Conservation (phyloP, 2,797 vertebrate species). For the Varecia variegata region DNA sequence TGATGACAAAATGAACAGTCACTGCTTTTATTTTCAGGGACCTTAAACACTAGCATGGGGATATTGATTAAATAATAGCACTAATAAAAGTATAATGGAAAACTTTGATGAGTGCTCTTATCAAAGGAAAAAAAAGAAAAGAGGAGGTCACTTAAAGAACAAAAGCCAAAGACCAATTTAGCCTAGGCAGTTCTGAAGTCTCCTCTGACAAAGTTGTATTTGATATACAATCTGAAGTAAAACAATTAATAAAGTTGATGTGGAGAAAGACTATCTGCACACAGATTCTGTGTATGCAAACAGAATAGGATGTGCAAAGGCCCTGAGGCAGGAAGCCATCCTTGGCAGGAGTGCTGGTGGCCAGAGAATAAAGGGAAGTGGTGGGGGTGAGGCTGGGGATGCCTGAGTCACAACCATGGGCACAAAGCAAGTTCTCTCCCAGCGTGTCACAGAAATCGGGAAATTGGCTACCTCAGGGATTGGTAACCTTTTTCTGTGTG, state of each 20-base stretch:
- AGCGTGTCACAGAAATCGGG: background rate
- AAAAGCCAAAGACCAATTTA: background rate
- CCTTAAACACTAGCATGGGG: background rate
- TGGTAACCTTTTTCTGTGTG: too few species aligned
- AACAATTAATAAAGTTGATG: background rate
- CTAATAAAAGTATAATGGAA: background rate
- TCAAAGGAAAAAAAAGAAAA: background rate
- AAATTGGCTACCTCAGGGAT: background rate
- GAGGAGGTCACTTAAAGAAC: background rate
- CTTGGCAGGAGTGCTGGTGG: background rate
- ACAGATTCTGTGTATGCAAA: too few species aligned
- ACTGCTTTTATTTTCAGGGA: background rate
- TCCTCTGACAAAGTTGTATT: background rate
- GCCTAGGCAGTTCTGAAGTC: background rate
- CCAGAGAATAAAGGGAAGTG: background rate
- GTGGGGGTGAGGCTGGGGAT: background rate
- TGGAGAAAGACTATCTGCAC: background rate
- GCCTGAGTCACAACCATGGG: background rate
- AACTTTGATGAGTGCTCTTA: too few species aligned
- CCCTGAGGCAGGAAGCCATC: background rate
- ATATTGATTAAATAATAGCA: background rate
- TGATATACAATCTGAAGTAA: background rate
- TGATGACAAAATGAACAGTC: background rate
- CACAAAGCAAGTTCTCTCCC: background rate
- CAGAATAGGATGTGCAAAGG: background rate